Conservation (phyloP, 2,113 vertebrate genomes). For the Conger conger region DNA sequence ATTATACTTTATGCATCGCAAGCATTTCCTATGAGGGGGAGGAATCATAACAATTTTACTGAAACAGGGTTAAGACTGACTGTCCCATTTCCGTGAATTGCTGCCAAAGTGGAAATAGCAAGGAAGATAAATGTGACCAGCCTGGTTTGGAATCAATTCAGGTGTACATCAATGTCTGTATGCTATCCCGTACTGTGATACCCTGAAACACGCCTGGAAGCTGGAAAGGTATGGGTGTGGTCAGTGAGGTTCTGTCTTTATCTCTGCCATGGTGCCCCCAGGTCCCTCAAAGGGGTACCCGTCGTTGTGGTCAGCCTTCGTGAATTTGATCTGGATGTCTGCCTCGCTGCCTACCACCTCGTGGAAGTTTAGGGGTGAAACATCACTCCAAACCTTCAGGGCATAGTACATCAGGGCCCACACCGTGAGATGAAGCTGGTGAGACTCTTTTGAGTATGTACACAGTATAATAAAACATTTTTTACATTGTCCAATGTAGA, state of each 20-base stretch:
- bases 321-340: conserved; percentile 96
- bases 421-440: conserved; percentile 82
- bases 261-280: conserved; percentile 81
- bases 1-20: not conserved
- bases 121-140: not conserved
- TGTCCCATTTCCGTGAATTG: not conserved
- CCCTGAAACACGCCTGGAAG: too few species aligned
- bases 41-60: not conserved
- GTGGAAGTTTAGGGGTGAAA: conserved; percentile 90
- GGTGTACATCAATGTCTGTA: too few species aligned
- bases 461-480: conserved; percentile 72
- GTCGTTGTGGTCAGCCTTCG: conserved; percentile 85
- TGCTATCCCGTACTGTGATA: too few species aligned
- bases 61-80: not conserved
- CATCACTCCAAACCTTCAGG: conserved; percentile 94
- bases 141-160: too few species aligned
- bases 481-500: not conserved
- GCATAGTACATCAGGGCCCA: conserved; percentile 94
- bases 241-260: too few species aligned
- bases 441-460: conserved; percentile 84
- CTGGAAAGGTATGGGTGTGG: too few species aligned
- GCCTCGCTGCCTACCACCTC: conserved; percentile 88
- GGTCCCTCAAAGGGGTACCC: conserved; percentile 94
- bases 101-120: not conserved
- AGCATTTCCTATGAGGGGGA: too few species aligned